Base-by-base conservation (phyloP, 1,140 invertebrate genomes). In the Choristoneura fumiferana region DNA sequence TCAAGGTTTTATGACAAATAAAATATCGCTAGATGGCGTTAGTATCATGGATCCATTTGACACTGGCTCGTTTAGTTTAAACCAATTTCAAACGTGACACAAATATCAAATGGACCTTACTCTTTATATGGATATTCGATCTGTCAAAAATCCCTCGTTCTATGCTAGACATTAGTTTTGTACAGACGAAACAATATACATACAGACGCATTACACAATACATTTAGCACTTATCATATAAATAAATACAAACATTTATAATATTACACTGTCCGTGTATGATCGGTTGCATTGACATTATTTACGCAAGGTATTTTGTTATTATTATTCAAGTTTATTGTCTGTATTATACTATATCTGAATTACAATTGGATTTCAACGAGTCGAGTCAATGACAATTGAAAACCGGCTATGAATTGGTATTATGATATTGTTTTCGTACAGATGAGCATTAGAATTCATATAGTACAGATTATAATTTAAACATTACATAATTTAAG, bases 181-280 rank as follows among this genome's bases (percentile, higher is more conserved):
- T 10, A 18, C 14, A 38, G 8, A 1, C 3, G 34, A 14, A 17
- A 17, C 8, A 17, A 18, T 37, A 22, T 38, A 53, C 43, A 22
- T 38, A 53, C 43, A 43, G 53, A 65, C 58, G 60, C 69, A 60
- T 52, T 62, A 68, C 64, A 64, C 60, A 61, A 71, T 62, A 76
- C 68, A 73, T 68, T 67, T 67, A 71, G 73, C 76, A 67, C 73
- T 73, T 76, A 76, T 54, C 43, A 63, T 45, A 60, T 69, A 36
- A 78, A 78, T 78, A 78, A 78, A 78, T 78, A 78, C 60, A 69
- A 65, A 56, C 60, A 59, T n/a, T 8, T 12, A 45, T 22, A 22
- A 64, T 15, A 38, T 58, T 60, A 58, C 54, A 38, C 39, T 58
- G 22, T 43, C 38, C 17, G 36, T 33, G 18, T 52, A 37, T 33